Evolutionary conservation across 2,797 vertebrate genomes (phyloP).

Genomic region (Ataeniobius toweri): DNA sequence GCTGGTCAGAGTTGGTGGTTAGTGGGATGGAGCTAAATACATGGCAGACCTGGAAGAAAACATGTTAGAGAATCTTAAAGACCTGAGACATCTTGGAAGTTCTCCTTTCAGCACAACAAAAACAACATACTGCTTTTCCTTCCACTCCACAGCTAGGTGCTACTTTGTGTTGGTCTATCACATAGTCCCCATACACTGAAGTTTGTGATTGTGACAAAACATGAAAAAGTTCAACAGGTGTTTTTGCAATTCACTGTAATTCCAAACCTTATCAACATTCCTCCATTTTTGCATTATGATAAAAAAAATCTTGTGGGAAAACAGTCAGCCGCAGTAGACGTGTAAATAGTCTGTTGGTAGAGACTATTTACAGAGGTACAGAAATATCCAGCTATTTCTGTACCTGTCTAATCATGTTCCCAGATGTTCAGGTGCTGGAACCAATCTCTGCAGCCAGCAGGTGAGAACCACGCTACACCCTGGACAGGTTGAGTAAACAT

Average conservation of each 20-base stretch:
- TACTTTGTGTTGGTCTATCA: background rate
- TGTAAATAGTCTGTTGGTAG: background rate
- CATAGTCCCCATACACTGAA: background rate
- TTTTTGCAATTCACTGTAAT: background rate
- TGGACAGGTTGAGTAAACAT: conserved; percentile 3
- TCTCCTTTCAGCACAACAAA: background rate
- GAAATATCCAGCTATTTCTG: background rate
- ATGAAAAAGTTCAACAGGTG: background rate
- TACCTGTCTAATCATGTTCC: background rate
- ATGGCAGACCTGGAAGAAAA: background rate
- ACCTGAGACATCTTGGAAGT: too few relatives aligned
- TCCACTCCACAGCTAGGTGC: background rate
- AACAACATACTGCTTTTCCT: too few relatives aligned
- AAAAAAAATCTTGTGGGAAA: conserved; percentile 34
- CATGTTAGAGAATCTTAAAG: background rate
- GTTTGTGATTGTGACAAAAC: background rate
- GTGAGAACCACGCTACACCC: background rate
- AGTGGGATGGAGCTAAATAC: background rate
- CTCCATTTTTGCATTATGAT: conserved; percentile 14
- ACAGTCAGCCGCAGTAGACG: conserved; percentile 17
- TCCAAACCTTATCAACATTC: background rate
- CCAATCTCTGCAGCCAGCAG: too few relatives aligned
- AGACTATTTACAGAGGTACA: too few relatives aligned
- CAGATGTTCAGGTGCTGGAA: background rate
- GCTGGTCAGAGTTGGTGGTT: background rate